Evolutionary conservation across 2,113 vertebrate genomes (phyloP).

Genomic region (Carettochelys insculpta): DNA sequence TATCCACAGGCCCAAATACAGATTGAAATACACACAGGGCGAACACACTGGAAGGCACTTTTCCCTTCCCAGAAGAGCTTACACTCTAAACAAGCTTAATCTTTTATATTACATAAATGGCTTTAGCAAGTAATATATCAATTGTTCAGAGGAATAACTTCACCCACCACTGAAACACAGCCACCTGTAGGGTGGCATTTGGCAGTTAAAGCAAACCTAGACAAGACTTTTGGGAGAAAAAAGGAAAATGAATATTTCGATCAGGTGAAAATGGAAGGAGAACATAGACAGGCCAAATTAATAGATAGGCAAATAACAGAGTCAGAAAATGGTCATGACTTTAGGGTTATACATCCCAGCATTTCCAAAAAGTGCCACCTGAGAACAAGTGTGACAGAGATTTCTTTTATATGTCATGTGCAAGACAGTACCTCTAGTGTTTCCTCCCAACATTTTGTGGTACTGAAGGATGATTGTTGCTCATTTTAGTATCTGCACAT

Average conservation of each 20-base stretch:
- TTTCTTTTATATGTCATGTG: background rate
- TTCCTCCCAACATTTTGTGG: background rate
- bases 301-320: background rate
- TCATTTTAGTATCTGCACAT: background rate
- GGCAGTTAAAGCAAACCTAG: background rate
- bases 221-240: background rate
- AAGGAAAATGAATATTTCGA: background rate
- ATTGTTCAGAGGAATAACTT: background rate
- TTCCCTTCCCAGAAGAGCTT: background rate
- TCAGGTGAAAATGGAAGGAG: background rate
- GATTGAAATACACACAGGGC: background rate
- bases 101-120: background rate
- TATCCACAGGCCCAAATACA: background rate
- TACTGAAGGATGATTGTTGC: background rate
- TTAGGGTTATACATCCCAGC: background rate
- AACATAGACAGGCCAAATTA: background rate
- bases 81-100: background rate
- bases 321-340: background rate
- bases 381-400: background rate
- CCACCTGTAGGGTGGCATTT: background rate
- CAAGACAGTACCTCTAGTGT: background rate
- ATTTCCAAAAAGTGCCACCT: background rate
- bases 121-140: background rate
- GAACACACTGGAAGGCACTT: background rate
- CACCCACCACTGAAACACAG: background rate